Base-by-base conservation (phyloP, 2,888 invertebrate genomes). In the Yponomeuta plumbellus region DNA sequence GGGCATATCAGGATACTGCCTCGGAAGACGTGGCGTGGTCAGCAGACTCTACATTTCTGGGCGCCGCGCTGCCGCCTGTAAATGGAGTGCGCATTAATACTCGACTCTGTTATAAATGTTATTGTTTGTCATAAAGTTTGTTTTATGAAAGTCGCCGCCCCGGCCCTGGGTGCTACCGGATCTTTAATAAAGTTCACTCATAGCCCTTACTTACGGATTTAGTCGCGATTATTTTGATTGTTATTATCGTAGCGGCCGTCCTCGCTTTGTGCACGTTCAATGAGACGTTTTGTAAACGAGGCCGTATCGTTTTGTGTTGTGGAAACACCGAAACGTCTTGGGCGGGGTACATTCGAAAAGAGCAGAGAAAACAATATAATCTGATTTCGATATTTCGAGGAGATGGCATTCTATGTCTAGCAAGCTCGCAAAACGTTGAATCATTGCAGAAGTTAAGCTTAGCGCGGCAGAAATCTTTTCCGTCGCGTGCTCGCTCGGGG, bases 51-150 rank as follows among this genome's bases (percentile, higher is more conserved):
- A 39, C 81, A 80, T 79, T 78, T 76, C 78, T 73, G 63, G 69
- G 67, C 73, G 82, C 76, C 80, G 70, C 74, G 72, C 73, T 74
- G 85, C 78, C 87, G 83, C 80, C 84, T 84, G 81, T 84, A 86
- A 88, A 87, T 85, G 82, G 80, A 84, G 77, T 82, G 76, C 80
- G 80, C 84, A 86, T 87, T 88, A 88, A 89, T 88, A 85, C 83
- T 80, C 81, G 79, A 86, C 86, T 86, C 85, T 83, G 85, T 83
- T 84, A 88, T 89, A 87, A 88, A 88, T 88, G 88, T 88, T 89
- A 88, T 89, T 88, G 88, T 88, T 86, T 85, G 86, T 83, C 86
- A 86, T 88, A 88, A 88, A 90, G 76, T 84, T 86, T 82, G 83
- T 85, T 88, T 88, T 88, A 88, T 88, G 81, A 83, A 84, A 87